Evolutionary conservation across 2,888 invertebrate species (phyloP).

Genomic region (Quadroppia sp.): DNA sequence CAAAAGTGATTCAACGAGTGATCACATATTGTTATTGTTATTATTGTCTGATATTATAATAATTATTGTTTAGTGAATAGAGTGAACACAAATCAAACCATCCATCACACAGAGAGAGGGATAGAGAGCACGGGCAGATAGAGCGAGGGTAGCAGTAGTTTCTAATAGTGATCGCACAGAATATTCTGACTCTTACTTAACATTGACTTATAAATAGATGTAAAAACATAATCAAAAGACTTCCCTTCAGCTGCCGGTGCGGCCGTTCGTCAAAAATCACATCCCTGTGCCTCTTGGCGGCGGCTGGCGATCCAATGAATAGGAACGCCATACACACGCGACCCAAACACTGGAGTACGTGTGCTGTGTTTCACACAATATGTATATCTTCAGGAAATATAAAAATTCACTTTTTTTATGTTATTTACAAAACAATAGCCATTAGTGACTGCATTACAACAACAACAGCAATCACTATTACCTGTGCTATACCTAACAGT

Average conservation of each 20-base stretch:
- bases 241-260: slow-evolving; percentile 10
- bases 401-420: not conserved
- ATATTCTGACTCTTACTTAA: not conserved
- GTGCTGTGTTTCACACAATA: slow-evolving; percentile 1
- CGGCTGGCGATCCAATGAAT: not conserved
- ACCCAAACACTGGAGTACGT: not conserved
- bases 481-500: not conserved
- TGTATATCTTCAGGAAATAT: not conserved
- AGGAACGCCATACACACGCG: slow-evolving; percentile 3
- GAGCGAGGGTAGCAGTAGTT: not conserved
- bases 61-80: not conserved
- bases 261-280: not conserved
- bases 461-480: not conserved
- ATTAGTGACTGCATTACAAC: not conserved
- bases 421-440: slow-evolving; percentile 10
- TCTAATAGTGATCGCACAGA: not conserved
- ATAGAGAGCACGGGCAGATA: not conserved
- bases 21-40: not conserved
- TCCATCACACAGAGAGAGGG: not conserved
- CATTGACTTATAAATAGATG: not conserved
- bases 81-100: not conserved
- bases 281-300: not conserved
- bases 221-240: not conserved
- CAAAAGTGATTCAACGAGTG: not conserved
- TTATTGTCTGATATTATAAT: not conserved